A percentile compares a stretch with the other conserved stretches of the same genome.
Evolutionary conservation across 1,140 invertebrate genomes (phyloP).

Genomic region (Holotrichia oblita): DNA sequence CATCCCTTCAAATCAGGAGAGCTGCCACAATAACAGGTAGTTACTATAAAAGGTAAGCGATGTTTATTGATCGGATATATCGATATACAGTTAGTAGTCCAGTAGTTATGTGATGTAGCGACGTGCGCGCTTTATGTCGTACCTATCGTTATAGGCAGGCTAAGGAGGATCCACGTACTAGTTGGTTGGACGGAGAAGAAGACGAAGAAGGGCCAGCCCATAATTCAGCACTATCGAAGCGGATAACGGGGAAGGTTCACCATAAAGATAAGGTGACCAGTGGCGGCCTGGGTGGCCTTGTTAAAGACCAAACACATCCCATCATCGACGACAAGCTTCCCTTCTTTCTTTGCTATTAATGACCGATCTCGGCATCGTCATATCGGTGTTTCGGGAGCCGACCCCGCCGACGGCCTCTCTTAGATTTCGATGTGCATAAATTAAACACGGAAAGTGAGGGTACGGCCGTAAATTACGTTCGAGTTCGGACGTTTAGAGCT

Average conservation of each 20-base stretch:
- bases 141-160: neutral
- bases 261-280: slow-evolving; percentile 38
- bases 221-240: slow-evolving; percentile 38
- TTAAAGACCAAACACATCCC: slow-evolving; percentile 36
- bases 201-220: slow-evolving; percentile 36
- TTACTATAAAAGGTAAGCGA: slow-evolving; percentile 32
- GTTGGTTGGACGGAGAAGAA: slow-evolving; percentile 26
- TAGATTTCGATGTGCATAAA: slow-evolving; percentile 29
- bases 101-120: slow-evolving; percentile 28
- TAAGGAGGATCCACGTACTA: neutral
- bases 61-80: slow-evolving; percentile 26
- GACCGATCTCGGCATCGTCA: slow-evolving; percentile 32
- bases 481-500: neutral
- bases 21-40: slow-evolving; percentile 25
- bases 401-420: neutral
- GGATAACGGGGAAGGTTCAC: slow-evolving; percentile 38
- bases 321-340: slow-evolving; percentile 32
- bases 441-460: slow-evolving; percentile 32
- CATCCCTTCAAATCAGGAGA: neutral
- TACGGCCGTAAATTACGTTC: slow-evolving; percentile 26
- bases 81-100: slow-evolving; percentile 32
- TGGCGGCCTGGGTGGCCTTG: slow-evolving; percentile 35
- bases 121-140: slow-evolving; percentile 24
- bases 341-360: slow-evolving; percentile 37
- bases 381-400: slow-evolving; percentile 27